These are phyloP conservation scores for Chloroceryle inda DNA, from an alignment of 2,797 vertebrate genomes.

Conservation along the genomic window DNA sequence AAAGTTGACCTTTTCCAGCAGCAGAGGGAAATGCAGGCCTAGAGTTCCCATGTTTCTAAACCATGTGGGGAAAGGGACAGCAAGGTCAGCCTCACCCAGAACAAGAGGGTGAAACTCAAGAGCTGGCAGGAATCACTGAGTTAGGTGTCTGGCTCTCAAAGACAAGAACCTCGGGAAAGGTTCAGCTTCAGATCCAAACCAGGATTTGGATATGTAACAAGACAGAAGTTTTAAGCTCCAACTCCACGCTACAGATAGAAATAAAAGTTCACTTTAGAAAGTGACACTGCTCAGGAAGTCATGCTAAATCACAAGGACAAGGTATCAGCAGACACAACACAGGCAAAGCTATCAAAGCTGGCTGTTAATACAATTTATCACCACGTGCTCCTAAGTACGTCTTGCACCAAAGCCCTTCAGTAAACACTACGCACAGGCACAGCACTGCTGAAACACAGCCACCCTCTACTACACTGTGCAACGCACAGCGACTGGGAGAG, in stretches of 20 bases:
- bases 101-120: neutral
- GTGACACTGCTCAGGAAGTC: neutral
- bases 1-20: conserved; percentile 18
- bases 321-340: neutral
- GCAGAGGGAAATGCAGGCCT: neutral
- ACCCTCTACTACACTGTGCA: neutral
- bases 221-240: neutral
- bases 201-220: neutral
- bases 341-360: neutral
- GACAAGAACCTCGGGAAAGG: neutral
- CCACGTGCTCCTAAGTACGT: neutral
- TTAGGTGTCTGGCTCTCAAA: neutral
- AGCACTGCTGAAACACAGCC: neutral
- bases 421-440: neutral
- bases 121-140: neutral
- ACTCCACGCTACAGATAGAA: neutral
- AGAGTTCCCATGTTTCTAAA: neutral
- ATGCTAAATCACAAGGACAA: neutral
- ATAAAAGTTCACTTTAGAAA: neutral
- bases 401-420: neutral
- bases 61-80: neutral
- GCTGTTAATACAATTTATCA: neutral
- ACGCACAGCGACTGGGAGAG: neutral
- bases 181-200: neutral
- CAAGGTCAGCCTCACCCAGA: neutral